Percentiles rank a stretch among this genome's conserved stretches.
phyloP scores from a whole-genome alignment of 2,113 vertebrate genomes.

The Prionailurus bengalensis region DNA sequence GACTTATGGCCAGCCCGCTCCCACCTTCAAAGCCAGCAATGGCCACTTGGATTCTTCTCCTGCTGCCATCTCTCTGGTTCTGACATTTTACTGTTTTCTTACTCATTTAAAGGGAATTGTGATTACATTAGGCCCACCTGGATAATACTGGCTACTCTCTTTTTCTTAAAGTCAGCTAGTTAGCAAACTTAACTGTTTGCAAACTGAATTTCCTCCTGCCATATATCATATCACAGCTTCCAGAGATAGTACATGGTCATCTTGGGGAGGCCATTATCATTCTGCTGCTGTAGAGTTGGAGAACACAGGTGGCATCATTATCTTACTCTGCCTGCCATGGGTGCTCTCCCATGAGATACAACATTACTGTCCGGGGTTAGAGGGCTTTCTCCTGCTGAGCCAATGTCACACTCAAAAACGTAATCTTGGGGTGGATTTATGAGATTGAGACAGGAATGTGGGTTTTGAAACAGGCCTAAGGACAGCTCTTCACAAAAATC shows the following conservation, averaged over 20 bases:
- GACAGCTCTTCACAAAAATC: not conserved
- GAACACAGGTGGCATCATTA: not conserved
- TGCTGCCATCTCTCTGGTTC: too few species aligned
- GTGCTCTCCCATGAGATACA: not conserved
- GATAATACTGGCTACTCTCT: not conserved
- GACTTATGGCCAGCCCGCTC: fast-evolving
- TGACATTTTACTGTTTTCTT: not conserved
- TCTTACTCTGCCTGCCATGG: not conserved
- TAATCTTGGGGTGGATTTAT: not conserved
- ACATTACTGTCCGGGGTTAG: not conserved
- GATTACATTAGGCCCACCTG: not conserved
- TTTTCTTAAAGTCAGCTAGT: not conserved
- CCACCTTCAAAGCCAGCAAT: not conserved
- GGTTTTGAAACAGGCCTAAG: not conserved
- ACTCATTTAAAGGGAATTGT: not conserved
- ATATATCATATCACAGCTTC: not conserved
- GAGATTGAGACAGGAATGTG: not conserved
- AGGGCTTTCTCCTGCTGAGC: not conserved
- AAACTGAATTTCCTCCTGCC: not conserved
- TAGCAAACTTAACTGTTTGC: not conserved
- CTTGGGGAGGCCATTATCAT: not conserved
- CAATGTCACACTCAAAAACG: not conserved
- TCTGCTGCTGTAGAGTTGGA: not conserved
- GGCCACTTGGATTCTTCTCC: fast-evolving
- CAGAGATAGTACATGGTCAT: too few species aligned